Percentiles rank a stretch among this genome's conserved stretches.
Evolutionary conservation across 2,797 vertebrate genomes (phyloP).

Genomic region (Centropyge bicolor): DNA sequence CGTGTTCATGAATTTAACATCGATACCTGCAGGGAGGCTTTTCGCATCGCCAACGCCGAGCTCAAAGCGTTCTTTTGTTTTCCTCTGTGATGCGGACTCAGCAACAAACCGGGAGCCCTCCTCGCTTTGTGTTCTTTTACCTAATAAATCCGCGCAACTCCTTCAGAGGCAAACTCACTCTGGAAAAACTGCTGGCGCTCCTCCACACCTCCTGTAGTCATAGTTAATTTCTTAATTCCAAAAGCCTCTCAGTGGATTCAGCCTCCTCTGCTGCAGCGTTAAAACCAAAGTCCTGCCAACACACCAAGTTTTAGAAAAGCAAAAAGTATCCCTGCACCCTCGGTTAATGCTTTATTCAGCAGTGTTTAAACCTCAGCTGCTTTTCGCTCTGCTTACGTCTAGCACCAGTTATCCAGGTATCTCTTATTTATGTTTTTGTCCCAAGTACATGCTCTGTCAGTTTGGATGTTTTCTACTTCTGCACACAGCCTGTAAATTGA

Average conservation of each 20-base stretch:
- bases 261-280: constrained; percentile 19
- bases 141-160: constrained; percentile 39
- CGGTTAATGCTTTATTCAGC: constrained; percentile 25
- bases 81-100: constrained; percentile 55
- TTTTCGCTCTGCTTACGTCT: not conserved
- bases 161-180: constrained; percentile 26
- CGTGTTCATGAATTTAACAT: constrained; percentile 74
- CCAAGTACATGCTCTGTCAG: not conserved
- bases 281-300: constrained; percentile 21
- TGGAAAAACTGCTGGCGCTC: constrained; percentile 12
- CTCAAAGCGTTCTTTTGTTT: constrained; percentile 58
- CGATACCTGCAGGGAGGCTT: constrained; percentile 52
- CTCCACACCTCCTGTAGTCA: constrained; percentile 14
- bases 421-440: constrained; percentile 14
- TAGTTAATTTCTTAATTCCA: constrained; percentile 29
- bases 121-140: constrained; percentile 36
- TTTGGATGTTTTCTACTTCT: not conserved
- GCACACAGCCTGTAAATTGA: not conserved
- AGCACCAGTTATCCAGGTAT: constrained; percentile 12
- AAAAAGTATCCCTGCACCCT: not conserved
- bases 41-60: constrained; percentile 24
- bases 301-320: constrained; percentile 10
- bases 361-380: constrained; percentile 12
- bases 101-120: constrained; percentile 38
- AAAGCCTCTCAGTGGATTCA: constrained; percentile 16